phyloP scores from a whole-genome alignment of 30 jellyfish, hydroid and myxozoan species.

The Aurelia aurita complex sp. Pacific region DNA sequence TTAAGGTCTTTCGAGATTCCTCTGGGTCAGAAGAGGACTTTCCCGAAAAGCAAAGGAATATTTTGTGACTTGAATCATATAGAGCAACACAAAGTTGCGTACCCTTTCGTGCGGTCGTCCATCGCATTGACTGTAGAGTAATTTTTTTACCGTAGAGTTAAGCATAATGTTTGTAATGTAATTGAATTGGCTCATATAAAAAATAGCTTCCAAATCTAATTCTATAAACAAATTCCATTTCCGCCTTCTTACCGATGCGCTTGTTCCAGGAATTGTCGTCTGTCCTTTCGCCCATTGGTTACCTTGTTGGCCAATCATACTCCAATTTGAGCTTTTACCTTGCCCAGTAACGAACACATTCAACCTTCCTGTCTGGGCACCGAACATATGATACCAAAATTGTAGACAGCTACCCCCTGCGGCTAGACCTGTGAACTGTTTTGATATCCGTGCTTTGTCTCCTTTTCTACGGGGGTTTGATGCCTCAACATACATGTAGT shows the following conservation, averaged over 20 bases:
- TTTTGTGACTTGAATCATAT: no score
- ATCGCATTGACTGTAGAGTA: no score
- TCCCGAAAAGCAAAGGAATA: no score
- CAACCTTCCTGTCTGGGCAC: slow-evolving; percentile 60
- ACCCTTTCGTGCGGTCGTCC: no score
- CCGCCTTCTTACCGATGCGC: slow-evolving; percentile 47
- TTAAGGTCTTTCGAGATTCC: no score
- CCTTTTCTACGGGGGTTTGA: slow-evolving; percentile 56
- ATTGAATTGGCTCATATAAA: no score
- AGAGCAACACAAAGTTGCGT: no score
- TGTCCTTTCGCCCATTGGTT: slow-evolving; percentile 84
- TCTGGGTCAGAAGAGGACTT: no score
- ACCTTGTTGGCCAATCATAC: slow-evolving; percentile 86
- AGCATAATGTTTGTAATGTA: no score
- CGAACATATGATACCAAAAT: slow-evolving; percentile 91
- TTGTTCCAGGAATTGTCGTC: slow-evolving; percentile 55
- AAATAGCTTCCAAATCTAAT: no score
- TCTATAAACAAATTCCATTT: no score
- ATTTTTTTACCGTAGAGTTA: no score
- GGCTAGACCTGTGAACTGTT: slow-evolving; percentile 44
- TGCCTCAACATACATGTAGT: slow-evolving; percentile 80
- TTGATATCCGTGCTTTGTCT: slow-evolving; percentile 60
- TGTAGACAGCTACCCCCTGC: slow-evolving; percentile 83
- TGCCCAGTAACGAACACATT: slow-evolving; percentile 27
- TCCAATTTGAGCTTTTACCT: slow-evolving; percentile 48